Conservation (phyloP, 2,888 invertebrate genomes). For the Saturnia japonica region DNA sequence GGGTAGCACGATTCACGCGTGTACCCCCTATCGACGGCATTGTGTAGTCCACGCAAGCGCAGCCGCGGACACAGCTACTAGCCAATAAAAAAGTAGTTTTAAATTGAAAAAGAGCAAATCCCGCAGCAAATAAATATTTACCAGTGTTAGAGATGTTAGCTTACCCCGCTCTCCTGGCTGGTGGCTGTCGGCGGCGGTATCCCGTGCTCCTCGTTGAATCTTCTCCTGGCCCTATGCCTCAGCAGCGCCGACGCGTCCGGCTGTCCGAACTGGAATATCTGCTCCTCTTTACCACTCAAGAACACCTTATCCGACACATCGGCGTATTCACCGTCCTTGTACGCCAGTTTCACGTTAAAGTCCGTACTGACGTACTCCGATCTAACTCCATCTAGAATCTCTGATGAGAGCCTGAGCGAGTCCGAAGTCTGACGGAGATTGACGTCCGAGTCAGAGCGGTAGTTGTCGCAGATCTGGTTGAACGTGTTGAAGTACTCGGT, state of each 20-base stretch:
- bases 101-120: neutral
- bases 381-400: conserved; percentile 63
- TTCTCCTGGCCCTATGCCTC: conserved; percentile 71
- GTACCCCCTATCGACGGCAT: no score
- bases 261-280: conserved; percentile 82
- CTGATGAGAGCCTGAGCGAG: conserved; percentile 63
- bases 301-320: conserved; percentile 63
- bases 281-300: conserved; percentile 60
- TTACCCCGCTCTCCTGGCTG: conserved; percentile 79
- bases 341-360: conserved; percentile 40
- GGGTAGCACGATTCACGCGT: no score
- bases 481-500: conserved; percentile 76
- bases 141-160: neutral
- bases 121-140: neutral
- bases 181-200: conserved; percentile 67
- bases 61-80: no score
- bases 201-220: conserved; percentile 72
- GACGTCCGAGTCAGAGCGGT: conserved; percentile 61
- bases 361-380: conserved; percentile 56
- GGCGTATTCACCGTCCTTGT: conserved; percentile 43
- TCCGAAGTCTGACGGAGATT: conserved; percentile 71
- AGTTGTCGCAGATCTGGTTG: conserved; percentile 73
- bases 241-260: conserved; percentile 82
- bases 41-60: no score
- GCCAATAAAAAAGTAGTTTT: no score